Conservation (phyloP, 2,797 vertebrate genomes). For the Momotus momota region DNA sequence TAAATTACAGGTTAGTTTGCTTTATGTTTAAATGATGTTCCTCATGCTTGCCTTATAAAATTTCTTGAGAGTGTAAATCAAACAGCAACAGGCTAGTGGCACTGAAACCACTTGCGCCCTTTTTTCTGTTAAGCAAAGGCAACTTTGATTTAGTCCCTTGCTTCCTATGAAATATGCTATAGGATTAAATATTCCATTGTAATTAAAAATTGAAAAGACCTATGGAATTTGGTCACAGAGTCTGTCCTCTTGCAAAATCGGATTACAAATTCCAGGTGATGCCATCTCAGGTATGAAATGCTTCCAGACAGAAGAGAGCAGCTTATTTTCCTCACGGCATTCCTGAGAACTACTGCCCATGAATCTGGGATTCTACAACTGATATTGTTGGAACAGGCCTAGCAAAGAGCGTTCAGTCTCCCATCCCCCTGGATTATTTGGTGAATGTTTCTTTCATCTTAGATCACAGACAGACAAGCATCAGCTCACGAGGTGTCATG, state of each 20-base stretch:
- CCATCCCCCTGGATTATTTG: conserved; percentile 33
- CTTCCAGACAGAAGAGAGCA: background rate
- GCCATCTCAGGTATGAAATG: conserved; percentile 15
- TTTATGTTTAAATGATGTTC: conserved; percentile 4
- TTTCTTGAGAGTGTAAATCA: background rate
- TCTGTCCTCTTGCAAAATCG: background rate
- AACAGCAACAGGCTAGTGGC: background rate
- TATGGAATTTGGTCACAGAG: background rate
- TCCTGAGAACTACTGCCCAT: background rate
- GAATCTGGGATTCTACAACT: background rate
- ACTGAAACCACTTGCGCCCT: background rate
- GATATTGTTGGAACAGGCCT: conserved; percentile 1
- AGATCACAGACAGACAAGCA: conserved; percentile 56
- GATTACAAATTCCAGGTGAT: background rate
- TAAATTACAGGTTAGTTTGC: background rate
- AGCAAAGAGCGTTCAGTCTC: background rate
- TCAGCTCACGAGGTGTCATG: conserved; percentile 59
- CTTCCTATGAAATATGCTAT: background rate
- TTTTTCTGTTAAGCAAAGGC: background rate
- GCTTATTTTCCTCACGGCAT: background rate
- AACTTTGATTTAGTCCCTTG: background rate
- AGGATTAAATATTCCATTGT: background rate
- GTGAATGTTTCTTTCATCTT: conserved; percentile 53
- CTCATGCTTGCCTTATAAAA: background rate
- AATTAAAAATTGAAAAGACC: conserved; percentile 3